A percentile compares a stretch with the other conserved stretches of the same genome.
phyloP scores from a whole-genome alignment of 2,797 vertebrate genomes.

The Hippopotamyrus pictus region DNA sequence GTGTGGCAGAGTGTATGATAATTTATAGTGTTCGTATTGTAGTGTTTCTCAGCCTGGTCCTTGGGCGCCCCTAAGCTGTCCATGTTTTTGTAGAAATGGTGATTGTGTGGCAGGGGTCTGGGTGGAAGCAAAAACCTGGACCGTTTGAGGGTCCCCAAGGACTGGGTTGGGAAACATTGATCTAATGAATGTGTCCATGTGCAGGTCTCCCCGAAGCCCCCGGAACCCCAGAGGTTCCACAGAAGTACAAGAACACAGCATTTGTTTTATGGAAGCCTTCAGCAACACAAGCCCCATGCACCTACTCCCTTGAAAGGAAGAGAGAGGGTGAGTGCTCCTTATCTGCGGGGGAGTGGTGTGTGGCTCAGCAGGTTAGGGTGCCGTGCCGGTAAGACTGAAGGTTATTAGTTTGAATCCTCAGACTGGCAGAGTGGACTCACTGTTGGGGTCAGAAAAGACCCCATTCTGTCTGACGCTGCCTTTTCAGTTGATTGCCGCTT shows the following conservation, averaged over 20 bases:
- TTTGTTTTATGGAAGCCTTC: slow-evolving; percentile 91
- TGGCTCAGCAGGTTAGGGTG: not conserved
- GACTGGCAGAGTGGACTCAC: not conserved
- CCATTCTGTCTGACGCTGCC: not conserved
- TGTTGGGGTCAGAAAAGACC: not conserved
- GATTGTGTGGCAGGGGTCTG: not conserved
- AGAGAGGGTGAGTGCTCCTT: slow-evolving; percentile 67
- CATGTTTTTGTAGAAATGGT: not conserved
- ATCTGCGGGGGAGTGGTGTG: not conserved
- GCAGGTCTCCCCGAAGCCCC: slow-evolving; percentile 82
- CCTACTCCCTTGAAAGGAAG: slow-evolving; percentile 81
- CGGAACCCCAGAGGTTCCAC: slow-evolving; percentile 86
- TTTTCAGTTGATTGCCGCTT: not conserved
- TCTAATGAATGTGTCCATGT: not conserved
- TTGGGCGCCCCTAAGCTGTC: not conserved
- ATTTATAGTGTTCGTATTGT: not conserved
- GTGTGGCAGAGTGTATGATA: not conserved
- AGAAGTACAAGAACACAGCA: slow-evolving; percentile 89
- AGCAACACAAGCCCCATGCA: slow-evolving; percentile 82
- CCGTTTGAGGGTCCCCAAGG: not conserved
- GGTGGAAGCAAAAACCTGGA: not conserved
- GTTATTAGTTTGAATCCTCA: not conserved
- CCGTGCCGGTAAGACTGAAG: not conserved
- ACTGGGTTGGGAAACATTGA: not conserved
- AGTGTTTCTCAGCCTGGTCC: not conserved